Conservation (phyloP, 2,888 invertebrate genomes). For the Gortyna flavago region DNA sequence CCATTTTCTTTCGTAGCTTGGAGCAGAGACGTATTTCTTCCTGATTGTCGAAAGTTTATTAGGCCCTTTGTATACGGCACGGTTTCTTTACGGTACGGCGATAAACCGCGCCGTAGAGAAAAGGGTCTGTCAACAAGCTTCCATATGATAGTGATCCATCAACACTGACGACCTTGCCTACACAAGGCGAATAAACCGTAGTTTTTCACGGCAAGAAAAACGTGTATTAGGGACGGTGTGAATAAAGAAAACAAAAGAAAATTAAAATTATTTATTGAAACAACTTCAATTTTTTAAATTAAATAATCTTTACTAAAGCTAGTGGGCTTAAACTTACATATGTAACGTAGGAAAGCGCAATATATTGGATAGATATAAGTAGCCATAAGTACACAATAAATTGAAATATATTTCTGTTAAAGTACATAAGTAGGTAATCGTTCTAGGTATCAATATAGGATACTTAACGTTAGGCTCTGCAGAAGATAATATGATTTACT, state of each 20-base stretch:
- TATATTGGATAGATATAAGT: constrained; percentile 82
- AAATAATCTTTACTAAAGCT: constrained; percentile 86
- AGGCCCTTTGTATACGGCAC: too few relatives aligned
- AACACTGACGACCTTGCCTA: too few relatives aligned
- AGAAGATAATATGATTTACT: constrained; percentile 79
- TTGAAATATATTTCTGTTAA: constrained; percentile 69
- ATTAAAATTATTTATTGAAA: constrained; percentile 90
- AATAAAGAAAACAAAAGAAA: constrained; percentile 72
- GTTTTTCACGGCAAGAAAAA: too few relatives aligned
- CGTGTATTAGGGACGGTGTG: not conserved
- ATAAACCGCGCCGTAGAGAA: too few relatives aligned
- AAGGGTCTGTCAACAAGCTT: too few relatives aligned
- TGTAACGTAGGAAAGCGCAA: constrained; percentile 85
- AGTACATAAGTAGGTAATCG: constrained; percentile 70
- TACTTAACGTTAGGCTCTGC: constrained; percentile 78
- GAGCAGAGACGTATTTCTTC: not conserved
- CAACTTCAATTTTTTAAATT: constrained; percentile 87
- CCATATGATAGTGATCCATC: too few relatives aligned
- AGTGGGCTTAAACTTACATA: constrained; percentile 83
- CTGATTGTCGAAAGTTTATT: too few relatives aligned
- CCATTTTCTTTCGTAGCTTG: not conserved
- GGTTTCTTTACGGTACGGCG: too few relatives aligned
- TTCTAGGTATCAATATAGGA: constrained; percentile 86
- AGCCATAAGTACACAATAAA: constrained; percentile 83
- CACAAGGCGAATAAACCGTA: too few relatives aligned